Evolutionary conservation across 2,888 invertebrate genomes (phyloP).

Genomic region (Plusia festucae): DNA sequence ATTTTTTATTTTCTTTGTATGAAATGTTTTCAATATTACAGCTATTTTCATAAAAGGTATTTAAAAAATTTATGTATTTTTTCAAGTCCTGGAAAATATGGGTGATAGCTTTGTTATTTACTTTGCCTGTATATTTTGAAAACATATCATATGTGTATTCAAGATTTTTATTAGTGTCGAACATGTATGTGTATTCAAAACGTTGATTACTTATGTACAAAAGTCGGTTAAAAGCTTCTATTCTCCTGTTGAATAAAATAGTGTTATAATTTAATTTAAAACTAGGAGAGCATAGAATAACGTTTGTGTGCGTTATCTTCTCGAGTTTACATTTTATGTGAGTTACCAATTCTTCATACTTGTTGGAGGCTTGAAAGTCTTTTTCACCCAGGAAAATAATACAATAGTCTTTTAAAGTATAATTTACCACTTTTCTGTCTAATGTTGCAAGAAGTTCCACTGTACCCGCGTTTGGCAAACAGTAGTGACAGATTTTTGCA

Average conservation of each 20-base stretch:
- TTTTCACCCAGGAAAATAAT: slow-evolving; percentile 6
- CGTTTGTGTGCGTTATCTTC: neutral
- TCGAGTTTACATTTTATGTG: slow-evolving; percentile 9
- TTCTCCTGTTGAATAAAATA: slow-evolving; percentile 10
- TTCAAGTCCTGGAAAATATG: slow-evolving; percentile 6
- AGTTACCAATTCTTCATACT: slow-evolving; percentile 8
- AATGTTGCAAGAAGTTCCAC: slow-evolving; percentile 1
- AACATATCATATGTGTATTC: slow-evolving; percentile 11
- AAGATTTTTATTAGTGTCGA: slow-evolving; percentile 8
- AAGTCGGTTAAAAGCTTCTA: slow-evolving; percentile 9
- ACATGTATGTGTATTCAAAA: neutral
- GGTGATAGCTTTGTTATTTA: neutral
- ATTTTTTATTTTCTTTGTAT: no score
- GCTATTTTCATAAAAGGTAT: slow-evolving; percentile 10
- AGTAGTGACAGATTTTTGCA: slow-evolving; percentile 9
- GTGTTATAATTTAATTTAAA: slow-evolving; percentile 8
- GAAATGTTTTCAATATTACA: no score
- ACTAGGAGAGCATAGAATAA: slow-evolving; percentile 7
- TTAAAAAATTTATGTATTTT: slow-evolving; percentile 2
- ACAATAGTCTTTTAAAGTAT: slow-evolving; percentile 8
- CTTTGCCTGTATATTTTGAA: neutral
- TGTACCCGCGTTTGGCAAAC: slow-evolving; percentile 8
- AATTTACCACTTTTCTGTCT: neutral
- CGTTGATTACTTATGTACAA: neutral
- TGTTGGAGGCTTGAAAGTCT: slow-evolving; percentile 3